A percentile compares a stretch with the other conserved stretches of the same genome.
phyloP scores from a whole-genome alignment of 2,888 invertebrate genomes.

The Odontomyia ornata region DNA sequence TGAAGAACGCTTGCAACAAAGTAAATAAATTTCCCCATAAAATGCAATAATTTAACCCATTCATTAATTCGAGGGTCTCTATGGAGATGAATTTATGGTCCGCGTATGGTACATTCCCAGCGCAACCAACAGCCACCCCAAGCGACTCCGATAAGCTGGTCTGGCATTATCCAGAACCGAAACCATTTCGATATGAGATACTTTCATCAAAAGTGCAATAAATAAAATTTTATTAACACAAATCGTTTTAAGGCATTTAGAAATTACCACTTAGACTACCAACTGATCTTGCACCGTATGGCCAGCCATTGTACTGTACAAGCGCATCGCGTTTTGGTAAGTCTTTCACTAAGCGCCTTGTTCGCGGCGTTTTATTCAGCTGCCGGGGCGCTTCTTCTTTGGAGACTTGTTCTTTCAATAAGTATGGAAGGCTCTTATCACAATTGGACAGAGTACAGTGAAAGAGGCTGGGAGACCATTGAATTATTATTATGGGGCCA shows the following conservation, averaged over 20 bases:
- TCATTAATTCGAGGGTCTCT: not conserved
- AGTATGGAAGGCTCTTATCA: constrained; percentile 11
- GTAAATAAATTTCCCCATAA: not conserved
- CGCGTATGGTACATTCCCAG: not conserved
- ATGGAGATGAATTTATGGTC: not conserved
- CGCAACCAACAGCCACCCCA: not conserved
- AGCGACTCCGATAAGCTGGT: not conserved
- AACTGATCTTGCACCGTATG: not conserved
- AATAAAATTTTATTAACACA: constrained; percentile 35
- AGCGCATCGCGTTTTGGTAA: not conserved
- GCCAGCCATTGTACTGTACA: not conserved
- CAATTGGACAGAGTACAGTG: constrained; percentile 7
- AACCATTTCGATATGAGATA: constrained; percentile 11
- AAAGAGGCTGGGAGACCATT: not conserved
- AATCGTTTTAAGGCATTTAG: constrained; percentile 34
- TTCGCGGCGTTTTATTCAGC: too few species aligned
- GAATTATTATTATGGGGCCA: constrained; percentile 23
- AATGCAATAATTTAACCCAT: constrained; percentile 12
- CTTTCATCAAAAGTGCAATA: constrained; percentile 32
- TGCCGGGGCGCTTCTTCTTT: not conserved
- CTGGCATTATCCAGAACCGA: constrained; percentile 24
- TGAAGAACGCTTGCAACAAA: not conserved
- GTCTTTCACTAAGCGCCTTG: not conserved
- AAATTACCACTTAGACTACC: constrained; percentile 24
- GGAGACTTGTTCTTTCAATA: not conserved